A percentile compares a stretch with the other conserved stretches of the same genome.
Evolutionary conservation across 2,113 vertebrate genomes (phyloP).

Genomic region (Porphyrio hochstetteri): DNA sequence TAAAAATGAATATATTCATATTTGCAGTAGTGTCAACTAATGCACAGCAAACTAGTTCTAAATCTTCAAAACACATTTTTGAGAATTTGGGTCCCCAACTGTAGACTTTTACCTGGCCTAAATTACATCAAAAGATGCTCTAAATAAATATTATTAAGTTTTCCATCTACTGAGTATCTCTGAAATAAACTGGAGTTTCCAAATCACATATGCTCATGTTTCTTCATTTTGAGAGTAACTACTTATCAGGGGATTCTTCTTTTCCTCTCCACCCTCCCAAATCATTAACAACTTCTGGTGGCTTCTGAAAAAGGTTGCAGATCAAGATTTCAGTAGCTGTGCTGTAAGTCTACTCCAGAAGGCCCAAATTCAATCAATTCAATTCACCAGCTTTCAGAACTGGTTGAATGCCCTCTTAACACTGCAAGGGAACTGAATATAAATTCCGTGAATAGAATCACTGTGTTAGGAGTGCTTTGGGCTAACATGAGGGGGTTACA

Average conservation of each 20-base stretch:
- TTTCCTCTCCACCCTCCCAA: background rate
- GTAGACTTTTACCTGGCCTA: background rate
- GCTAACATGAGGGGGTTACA: background rate
- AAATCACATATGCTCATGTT: background rate
- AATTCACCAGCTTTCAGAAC: constrained; percentile 42
- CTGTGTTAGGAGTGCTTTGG: background rate
- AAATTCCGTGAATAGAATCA: constrained; percentile 37
- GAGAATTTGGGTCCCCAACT: background rate
- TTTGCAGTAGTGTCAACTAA: background rate
- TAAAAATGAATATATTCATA: background rate
- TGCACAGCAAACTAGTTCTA: background rate
- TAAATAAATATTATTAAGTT: background rate
- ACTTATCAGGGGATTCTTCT: background rate
- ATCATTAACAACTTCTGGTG: background rate
- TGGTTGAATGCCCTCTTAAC: constrained; percentile 30
- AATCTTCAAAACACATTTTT: background rate
- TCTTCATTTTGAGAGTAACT: background rate
- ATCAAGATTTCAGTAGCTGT: constrained; percentile 17
- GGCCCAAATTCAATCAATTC: constrained; percentile 41
- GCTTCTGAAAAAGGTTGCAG: constrained; percentile 5
- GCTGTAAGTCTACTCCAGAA: constrained; percentile 22
- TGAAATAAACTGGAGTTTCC: constrained; percentile 19
- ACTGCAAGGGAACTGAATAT: constrained; percentile 30
- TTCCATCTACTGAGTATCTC: background rate
- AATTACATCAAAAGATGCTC: background rate